Evolutionary conservation across 2,113 vertebrate species (phyloP).

Genomic region (Phrynosoma platyrhinos): DNA sequence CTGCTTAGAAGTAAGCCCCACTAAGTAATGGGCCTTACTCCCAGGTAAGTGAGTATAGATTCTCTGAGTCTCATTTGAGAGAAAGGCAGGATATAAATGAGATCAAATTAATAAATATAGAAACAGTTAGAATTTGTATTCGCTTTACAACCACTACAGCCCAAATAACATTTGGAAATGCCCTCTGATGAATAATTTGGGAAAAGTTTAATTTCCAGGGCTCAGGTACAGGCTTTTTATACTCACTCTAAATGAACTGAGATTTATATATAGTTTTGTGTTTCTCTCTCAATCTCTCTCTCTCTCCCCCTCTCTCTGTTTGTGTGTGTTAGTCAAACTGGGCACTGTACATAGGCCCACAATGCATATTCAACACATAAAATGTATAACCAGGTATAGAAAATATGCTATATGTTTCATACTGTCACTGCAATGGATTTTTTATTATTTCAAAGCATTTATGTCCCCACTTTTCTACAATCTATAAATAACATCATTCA

Average conservation of each 20-base stretch:
- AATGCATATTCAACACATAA: not conserved
- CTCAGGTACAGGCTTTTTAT: not conserved
- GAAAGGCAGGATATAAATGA: too few species aligned
- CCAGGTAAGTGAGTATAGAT: too few species aligned
- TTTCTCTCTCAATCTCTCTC: not conserved
- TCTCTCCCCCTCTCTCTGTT: too few species aligned
- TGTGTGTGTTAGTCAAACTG: not conserved
- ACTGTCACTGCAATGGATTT: conserved; percentile 30
- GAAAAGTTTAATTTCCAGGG: not conserved
- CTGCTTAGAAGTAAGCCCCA: not conserved
- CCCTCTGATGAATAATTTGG: not conserved
- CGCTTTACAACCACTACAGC: not conserved
- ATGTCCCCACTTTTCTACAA: not conserved
- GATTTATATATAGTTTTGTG: too few species aligned
- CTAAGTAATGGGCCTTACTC: not conserved
- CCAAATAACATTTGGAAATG: not conserved
- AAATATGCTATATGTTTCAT: not conserved
- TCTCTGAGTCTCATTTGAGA: too few species aligned
- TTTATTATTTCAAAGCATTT: conserved; percentile 36
- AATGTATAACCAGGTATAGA: not conserved
- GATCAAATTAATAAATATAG: too few species aligned
- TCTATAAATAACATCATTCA: conserved; percentile 8
- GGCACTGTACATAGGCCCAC: not conserved
- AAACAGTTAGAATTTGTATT: not conserved
- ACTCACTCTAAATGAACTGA: not conserved